Base-by-base conservation (phyloP, 2,797 vertebrate genomes). In the Novumbra hubbsi region DNA sequence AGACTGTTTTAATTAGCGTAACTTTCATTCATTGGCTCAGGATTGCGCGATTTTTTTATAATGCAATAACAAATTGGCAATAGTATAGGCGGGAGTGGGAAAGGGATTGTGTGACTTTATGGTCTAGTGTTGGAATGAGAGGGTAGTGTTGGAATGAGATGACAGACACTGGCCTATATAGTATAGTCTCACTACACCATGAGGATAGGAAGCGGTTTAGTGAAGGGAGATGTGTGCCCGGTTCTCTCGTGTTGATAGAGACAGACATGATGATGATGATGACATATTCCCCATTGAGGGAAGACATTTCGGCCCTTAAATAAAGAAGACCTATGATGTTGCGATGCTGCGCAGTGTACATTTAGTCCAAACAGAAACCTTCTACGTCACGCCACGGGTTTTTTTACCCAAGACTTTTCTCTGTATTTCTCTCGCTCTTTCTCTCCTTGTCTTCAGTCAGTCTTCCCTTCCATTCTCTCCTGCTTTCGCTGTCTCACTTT, bases 381-480 rank as follows among this genome's bases (percentile, higher is more conserved):
- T 7, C 50, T 60, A 17, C 14, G 55, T 3, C 4, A 60, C 8
- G 4, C 34, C n/a, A 24, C 55, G 3, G 9, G 21, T 27, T 60
- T 41, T 34, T 21, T n/a, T 66, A 19, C 30, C 64, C 19, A 34
- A n/a, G 7, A 34, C 34, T n/a, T 67, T 19, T 67, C 64, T 67
- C 30, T 41, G 5, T 5, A 8, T n/a, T 38, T 49, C 9, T 45
- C 0, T 70, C 60, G 4, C 75, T 65, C 19, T 28, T 17, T n/a
- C 32, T n/a, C 64, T 34, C 63, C 5, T 16, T 17, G 41, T 41
- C n/a, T n/a, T n/a, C 65, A 19, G 49, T 70, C 67, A 28, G 38
- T 75, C 73, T 32, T 21, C 32, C 38, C 72, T 70, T 45, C 30
- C 48, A 19, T 65, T 69, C 76, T 64, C 32, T 68, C 71, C 16